Evolutionary conservation across 2,113 vertebrate species (phyloP).

Genomic region (Gnathonemus longibarbis): DNA sequence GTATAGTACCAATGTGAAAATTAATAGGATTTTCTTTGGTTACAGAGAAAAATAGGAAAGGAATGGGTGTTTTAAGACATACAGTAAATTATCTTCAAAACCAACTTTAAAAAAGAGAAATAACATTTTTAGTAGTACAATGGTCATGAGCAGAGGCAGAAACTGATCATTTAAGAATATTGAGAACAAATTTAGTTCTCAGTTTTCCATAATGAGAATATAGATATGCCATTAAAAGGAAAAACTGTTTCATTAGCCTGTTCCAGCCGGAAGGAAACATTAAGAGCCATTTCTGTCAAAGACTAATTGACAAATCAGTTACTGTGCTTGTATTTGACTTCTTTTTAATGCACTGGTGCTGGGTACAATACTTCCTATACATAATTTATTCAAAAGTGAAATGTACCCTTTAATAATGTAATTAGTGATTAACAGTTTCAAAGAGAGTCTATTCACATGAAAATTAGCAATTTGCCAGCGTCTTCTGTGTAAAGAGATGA

Average conservation of each 20-base stretch:
- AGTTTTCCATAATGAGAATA: neutral
- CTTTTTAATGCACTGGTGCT: neutral
- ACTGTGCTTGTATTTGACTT: neutral
- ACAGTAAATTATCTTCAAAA: neutral
- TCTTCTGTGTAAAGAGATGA: neutral
- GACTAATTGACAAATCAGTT: conserved; percentile 3
- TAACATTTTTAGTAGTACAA: neutral
- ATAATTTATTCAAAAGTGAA: conserved; percentile 1
- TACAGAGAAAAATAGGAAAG: neutral
- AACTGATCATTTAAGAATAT: neutral
- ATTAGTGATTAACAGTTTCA: neutral
- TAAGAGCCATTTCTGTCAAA: neutral
- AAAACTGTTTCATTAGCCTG: conserved; percentile 12
- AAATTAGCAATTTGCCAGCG: neutral
- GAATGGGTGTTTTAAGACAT: neutral
- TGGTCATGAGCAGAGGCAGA: neutral
- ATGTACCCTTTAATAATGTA: neutral
- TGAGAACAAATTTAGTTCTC: neutral
- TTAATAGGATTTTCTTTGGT: neutral
- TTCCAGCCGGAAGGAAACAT: neutral
- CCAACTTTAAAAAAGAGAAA: neutral
- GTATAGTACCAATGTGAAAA: neutral
- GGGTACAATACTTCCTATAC: neutral
- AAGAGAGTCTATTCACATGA: neutral
- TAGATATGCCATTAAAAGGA: conserved; percentile 12